Base-by-base conservation (phyloP, 2,113 vertebrate species). In the Aix galericulata region DNA sequence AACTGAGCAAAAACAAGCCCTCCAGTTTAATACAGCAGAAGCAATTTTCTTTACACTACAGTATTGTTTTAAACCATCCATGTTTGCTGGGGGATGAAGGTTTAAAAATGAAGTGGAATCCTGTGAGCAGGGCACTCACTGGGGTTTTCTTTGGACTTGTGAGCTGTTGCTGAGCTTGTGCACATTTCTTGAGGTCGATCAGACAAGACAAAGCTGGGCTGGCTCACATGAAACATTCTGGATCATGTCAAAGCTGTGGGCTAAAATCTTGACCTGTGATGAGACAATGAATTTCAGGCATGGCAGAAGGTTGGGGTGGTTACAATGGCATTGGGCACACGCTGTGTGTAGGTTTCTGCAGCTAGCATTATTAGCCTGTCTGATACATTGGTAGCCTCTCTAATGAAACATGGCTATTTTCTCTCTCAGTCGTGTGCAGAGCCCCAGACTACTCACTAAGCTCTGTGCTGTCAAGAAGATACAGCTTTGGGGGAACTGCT, bases 1-100 rank as follows among this genome's bases (percentile, higher is more conserved):
- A 88, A 58, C 62, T 93, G 68, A 86, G 62, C 32, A 84, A 93
- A 91, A 86, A 38, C 7, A 87, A 91, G 93, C 82, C 81, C 71
- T 82, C 62, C 69, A 79, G 84, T 38, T 94, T 68, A 88, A 73
- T 8, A 75, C 14, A 92, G 52, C 48, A 92, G 69, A 86, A 64
- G 29, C 53, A 86, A 86, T 17, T 5, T 76, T 84, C 38, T 89
- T 91, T 75, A 50, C 42, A 79, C 20, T 21, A n/a, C 0, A 22
- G 11, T 23, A 59, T 81, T 83, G 92, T 83, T 29, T 58, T 26
- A 93, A 96, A 64, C 8, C 13, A 60, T 77, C 55, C 40, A 6
- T n/a, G n/a, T 50, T 29, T 93, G 21, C 62, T 87, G 34, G 20
- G n/a, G 27, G 14, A 76, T 73, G 68, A 78, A 89, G 53, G 32